Base-by-base conservation (phyloP, 1,140 invertebrate species). In the Mycetomoellerius zeteki region DNA sequence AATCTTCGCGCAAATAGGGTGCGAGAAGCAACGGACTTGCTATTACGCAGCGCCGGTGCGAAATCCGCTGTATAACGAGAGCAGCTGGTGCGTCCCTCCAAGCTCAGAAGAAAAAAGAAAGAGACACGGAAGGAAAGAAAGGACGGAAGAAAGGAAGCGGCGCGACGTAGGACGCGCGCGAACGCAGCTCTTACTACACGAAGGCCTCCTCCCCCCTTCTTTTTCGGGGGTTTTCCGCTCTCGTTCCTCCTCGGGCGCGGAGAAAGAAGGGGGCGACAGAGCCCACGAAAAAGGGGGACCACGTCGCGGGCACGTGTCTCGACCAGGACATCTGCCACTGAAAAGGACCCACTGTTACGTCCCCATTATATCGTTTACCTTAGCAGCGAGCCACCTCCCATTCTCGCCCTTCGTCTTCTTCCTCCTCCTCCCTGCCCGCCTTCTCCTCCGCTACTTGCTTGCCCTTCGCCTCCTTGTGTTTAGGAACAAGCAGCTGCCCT, bases 341-440 rank as follows among this genome's bases (percentile, higher is more conserved):
- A 93, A 94, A 94, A 94, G 93, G 93, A 89, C 93, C 93, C 93
- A 93, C 91, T 93, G 92, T 94, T 90, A 77, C 76, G 89, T 88
- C 89, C 86, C 93, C 89, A 94, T 94, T 94, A 94, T 95, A 93
- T 93, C 92, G 89, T 92, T 90, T 91, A 93, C 92, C 93, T 93
- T 93, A 93, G 91, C 91, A 90, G 91, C 88, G 91, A 88, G 91
- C 92, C 91, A 85, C 81, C 64, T 88, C 86, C 80, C 86, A 84
- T 86, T 67, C 58, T 84, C 84, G 73, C 76, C 60, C 84, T 81
- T 82, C 62, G 65, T 80, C 75, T 65, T 80, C 69, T 16, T 89
- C 50, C 43, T 89, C 37, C 60, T 67, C 80, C 58, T 62, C 37
- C 85, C 47, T 72, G 47, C 78, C 62, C 30, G 60, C 47, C 78